Evolutionary conservation across 1,140 invertebrate genomes (phyloP).

Genomic region (Sweltsa coloradensis): DNA sequence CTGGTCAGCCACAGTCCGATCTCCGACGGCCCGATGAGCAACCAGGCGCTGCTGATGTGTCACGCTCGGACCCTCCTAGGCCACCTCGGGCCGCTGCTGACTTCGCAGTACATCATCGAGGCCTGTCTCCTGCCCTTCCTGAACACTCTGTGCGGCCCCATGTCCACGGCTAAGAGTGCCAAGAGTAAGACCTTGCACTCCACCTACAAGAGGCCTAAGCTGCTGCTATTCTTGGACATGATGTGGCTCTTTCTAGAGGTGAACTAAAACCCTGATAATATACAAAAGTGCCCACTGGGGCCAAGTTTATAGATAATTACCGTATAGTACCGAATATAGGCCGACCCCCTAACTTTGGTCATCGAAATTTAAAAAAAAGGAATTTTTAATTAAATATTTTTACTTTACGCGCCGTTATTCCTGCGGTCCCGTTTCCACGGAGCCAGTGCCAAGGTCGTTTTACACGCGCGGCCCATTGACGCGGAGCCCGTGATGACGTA

Average conservation of each 20-base stretch:
- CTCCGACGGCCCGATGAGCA: slow-evolving; percentile 1
- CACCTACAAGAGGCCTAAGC: slow-evolving; percentile 15
- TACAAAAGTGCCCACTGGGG: too few relatives aligned
- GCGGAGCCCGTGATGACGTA: too few relatives aligned
- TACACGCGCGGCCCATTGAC: too few relatives aligned
- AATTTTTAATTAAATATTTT: too few relatives aligned
- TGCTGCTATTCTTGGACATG: slow-evolving; percentile 39
- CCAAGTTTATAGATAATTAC: too few relatives aligned
- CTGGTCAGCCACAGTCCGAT: too few relatives aligned
- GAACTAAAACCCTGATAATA: neutral
- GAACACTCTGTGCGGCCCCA: slow-evolving; percentile 23
- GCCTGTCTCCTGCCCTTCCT: slow-evolving; percentile 37
- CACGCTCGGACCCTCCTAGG: slow-evolving; percentile 34
- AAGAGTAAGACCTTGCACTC: slow-evolving; percentile 7
- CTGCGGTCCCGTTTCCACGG: too few relatives aligned
- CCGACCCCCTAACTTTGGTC: too few relatives aligned
- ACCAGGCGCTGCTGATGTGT: slow-evolving; percentile 9
- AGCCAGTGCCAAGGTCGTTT: too few relatives aligned
- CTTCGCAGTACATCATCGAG: slow-evolving; percentile 40
- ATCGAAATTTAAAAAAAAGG: too few relatives aligned
- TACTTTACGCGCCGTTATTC: too few relatives aligned
- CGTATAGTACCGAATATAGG: too few relatives aligned
- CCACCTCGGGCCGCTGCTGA: slow-evolving; percentile 39
- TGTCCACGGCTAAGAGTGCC: neutral
- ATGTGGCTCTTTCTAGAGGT: slow-evolving; percentile 55